Evolutionary conservation across 2,113 vertebrate genomes (phyloP).

Genomic region (Clarias batrachus): DNA sequence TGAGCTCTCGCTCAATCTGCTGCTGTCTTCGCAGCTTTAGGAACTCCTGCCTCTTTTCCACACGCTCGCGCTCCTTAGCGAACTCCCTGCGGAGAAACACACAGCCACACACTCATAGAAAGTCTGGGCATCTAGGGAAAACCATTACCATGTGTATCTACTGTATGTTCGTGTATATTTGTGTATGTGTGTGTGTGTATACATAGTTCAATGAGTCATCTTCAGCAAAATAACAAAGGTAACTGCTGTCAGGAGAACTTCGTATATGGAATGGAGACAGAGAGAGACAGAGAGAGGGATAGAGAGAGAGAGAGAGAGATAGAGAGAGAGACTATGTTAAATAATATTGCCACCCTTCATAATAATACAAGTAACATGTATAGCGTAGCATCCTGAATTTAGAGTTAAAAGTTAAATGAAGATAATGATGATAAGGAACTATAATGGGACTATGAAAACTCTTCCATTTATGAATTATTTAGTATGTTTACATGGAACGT

Average conservation of each 20-base stretch:
- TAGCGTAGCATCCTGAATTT: neutral
- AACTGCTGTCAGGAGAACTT: neutral
- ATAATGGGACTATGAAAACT: neutral
- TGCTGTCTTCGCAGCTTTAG: conserved; percentile 94
- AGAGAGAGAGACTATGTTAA: neutral
- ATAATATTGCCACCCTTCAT: neutral
- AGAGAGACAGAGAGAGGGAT: neutral
- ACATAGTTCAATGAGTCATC: neutral
- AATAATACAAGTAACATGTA: neutral
- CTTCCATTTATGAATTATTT: neutral
- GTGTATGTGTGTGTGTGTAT: neutral
- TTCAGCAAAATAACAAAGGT: neutral
- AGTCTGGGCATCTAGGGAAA: conserved; percentile 22
- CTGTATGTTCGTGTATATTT: neutral
- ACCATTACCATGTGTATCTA: too few species aligned
- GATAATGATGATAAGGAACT: too few species aligned
- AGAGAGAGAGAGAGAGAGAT: neutral
- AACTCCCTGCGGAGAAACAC: conserved; percentile 79
- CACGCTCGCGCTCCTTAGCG: conserved; percentile 91
- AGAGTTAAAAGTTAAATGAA: neutral
- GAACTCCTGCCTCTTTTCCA: conserved; percentile 94
- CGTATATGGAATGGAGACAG: neutral
- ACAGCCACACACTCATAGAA: conserved; percentile 23
- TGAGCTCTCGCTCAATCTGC: conserved; percentile 93
- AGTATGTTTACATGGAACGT: too few species aligned